Evolutionary conservation across 2,797 vertebrate genomes (phyloP).

Genomic region (Anolis apletophallus): DNA sequence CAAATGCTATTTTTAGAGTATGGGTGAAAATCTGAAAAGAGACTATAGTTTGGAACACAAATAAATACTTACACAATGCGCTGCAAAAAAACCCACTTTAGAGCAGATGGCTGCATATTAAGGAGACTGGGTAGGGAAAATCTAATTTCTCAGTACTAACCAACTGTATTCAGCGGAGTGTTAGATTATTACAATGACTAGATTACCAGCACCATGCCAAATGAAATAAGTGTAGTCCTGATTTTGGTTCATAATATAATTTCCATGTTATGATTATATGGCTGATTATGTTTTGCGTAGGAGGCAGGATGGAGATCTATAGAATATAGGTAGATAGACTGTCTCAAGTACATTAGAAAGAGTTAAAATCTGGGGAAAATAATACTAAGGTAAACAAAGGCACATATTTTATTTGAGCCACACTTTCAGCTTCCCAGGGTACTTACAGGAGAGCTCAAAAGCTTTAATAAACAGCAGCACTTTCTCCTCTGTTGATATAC

Average conservation of each 20-base stretch:
- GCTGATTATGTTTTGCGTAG: not conserved
- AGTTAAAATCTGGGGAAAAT: slow-evolving; percentile 54
- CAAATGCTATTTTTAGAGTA: slow-evolving; percentile 76
- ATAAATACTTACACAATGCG: slow-evolving; percentile 76
- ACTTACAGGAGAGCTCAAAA: slow-evolving; percentile 51
- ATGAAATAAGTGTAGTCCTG: slow-evolving; percentile 62
- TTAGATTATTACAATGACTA: slow-evolving; percentile 66
- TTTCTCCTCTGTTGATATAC: slow-evolving; percentile 73
- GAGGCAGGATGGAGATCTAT: slow-evolving; percentile 3
- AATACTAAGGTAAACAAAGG: slow-evolving; percentile 50
- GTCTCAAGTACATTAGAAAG: slow-evolving; percentile 36
- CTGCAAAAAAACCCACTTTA: slow-evolving; percentile 73
- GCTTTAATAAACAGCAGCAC: slow-evolving; percentile 65
- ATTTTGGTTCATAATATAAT: slow-evolving; percentile 38
- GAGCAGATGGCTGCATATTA: slow-evolving; percentile 78
- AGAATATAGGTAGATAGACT: slow-evolving; percentile 15
- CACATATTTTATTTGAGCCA: slow-evolving; percentile 57
- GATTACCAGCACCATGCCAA: slow-evolving; percentile 66
- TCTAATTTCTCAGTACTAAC: slow-evolving; percentile 69
- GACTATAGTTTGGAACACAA: slow-evolving; percentile 74
- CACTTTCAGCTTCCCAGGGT: slow-evolving; percentile 46
- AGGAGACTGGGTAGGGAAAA: slow-evolving; percentile 62
- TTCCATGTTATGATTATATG: slow-evolving; percentile 27
- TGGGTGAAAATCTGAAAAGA: slow-evolving; percentile 71
- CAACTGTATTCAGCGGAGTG: slow-evolving; percentile 60